Evolutionary conservation across 2,797 vertebrate genomes (phyloP).

Genomic region (Centropyge bicolor): DNA sequence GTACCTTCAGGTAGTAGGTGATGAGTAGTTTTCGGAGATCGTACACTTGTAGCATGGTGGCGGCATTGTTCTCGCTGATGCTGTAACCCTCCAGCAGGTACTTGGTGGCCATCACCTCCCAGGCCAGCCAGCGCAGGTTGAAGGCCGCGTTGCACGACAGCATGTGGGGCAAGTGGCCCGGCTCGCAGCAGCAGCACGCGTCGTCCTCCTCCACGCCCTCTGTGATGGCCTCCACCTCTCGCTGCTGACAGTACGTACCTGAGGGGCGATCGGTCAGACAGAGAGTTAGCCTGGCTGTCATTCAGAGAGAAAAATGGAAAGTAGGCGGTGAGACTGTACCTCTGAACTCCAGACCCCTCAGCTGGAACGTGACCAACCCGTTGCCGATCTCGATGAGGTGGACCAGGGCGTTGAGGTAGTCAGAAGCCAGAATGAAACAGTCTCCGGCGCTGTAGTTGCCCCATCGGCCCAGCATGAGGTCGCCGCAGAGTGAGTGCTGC

Average conservation of each 20-base stretch:
- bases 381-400: conserved; percentile 98
- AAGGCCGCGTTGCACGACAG: conserved; percentile 96
- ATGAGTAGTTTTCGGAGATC: conserved; percentile 95
- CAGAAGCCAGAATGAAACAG: conserved; percentile 98
- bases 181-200: conserved; percentile 95
- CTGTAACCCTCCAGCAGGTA: conserved; percentile 97
- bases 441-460: conserved; percentile 97
- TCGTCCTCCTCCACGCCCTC: conserved; percentile 94
- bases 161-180: conserved; percentile 92
- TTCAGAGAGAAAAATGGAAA: not conserved
- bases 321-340: conserved; percentile 87
- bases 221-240: conserved; percentile 98
- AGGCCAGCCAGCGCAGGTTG: conserved; percentile 95
- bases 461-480: conserved; percentile 95
- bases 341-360: conserved; percentile 97
- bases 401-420: conserved; percentile 98
- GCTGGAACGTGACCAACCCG: conserved; percentile 95
- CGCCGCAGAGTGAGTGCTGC: conserved; percentile 94
- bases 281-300: not conserved
- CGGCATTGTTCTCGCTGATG: conserved; percentile 95
- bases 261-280: conserved; percentile 14
- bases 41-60: conserved; percentile 96
- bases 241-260: conserved; percentile 98
- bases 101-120: conserved; percentile 93
- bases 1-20: conserved; percentile 96